Base-by-base conservation (phyloP, 2,888 invertebrate species). In the Ptilodon capucinus region DNA sequence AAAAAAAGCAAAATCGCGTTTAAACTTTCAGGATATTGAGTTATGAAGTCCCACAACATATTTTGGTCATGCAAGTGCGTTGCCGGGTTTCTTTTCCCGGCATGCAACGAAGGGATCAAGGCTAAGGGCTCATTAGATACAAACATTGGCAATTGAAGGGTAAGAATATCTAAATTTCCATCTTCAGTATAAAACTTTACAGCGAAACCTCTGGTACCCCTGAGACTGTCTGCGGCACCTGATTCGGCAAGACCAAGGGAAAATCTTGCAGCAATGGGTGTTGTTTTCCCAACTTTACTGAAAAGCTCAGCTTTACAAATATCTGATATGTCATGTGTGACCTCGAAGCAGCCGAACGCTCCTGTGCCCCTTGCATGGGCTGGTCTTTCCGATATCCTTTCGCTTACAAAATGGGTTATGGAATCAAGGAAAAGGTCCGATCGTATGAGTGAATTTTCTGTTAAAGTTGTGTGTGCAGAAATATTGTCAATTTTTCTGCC, bases 311-410 rank as follows among this genome's bases (percentile, higher is more conserved):
- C 96, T 54, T 94, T 95, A 54, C 92, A 91, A 71, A 95, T 95
- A 68, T 94, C 92, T 2, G 92, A 91, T 52, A 97, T 95, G 73
- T 97, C 96, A 66, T 96, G 94, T 0, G 96, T 96, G 9, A 96
- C 94, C 81, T 96, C 95, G 64, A 97, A 96, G 69, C 95, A 95
- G 0, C 95, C 96, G 75, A 95, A 96, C 2, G 95, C 96, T 19
- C 95, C 97, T 35, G 95, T 96, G 54, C 97, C 98, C 84, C 98
- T 98, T 0, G 98, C 97, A 78, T 97, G 97, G 1, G 97, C 97
- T 0, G 97, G 95, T 59, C 97, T 92, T 76, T 98, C 97, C 0
- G 97, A 97, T 63, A 97, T 97, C 43, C 97, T 92, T 80, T 98
- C 98, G 25, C 97, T 91, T 71, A 94, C 93, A 70, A 97, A 97